Evolutionary conservation across 2,113 vertebrate genomes (phyloP), one percentile per base, ranked within the genome.

Genomic region (Patagioenas fasciata): DNA sequence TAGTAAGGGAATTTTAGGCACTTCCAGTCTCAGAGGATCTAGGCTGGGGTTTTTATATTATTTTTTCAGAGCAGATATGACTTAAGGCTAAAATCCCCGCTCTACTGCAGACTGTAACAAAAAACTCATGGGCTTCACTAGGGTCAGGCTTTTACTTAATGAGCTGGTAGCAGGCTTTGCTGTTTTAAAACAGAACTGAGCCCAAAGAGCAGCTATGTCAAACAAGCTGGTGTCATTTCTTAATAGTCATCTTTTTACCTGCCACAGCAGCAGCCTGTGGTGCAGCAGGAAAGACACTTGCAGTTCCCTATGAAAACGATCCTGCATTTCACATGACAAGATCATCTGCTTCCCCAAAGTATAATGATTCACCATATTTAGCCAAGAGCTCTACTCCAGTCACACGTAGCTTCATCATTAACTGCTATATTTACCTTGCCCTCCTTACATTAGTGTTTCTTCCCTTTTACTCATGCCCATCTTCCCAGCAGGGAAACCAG

Each of bases 21-120:
- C 66, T 95, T 91, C 48, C 70, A 0, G 15, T 87, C 80, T 92
- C 66, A 20, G 74, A 94, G 57, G 87, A 79, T 86, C 21, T 48
- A 13, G 7, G 21, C 6, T 42, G 17, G 1, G 17, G 44, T 54
- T 80, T 86, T 54, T 10, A 54, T 48, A 48, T 53, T 77, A 72
- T 78, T 66, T 93, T 95, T 86, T 91, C 75, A 78, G 83, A 86
- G 60, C 48, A 86, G 56, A 62, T 71, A 80, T 95, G 60, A 92
- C 83, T 48, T 51, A 60, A 74, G 44, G 69, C 64, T 91, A 78
- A 95, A 93, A 80, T 60, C 64, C 25, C 47, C 42, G 20, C 65
- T 74, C 32, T 5, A 21, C 69, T 73, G 29, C n/a, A 86, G 69
- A 42, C 38, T 8, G 1, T 83, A 86, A 62, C 44, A 80, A 71